Conservation (phyloP, 2,797 vertebrate genomes). For the Cuniculus paca region DNA sequence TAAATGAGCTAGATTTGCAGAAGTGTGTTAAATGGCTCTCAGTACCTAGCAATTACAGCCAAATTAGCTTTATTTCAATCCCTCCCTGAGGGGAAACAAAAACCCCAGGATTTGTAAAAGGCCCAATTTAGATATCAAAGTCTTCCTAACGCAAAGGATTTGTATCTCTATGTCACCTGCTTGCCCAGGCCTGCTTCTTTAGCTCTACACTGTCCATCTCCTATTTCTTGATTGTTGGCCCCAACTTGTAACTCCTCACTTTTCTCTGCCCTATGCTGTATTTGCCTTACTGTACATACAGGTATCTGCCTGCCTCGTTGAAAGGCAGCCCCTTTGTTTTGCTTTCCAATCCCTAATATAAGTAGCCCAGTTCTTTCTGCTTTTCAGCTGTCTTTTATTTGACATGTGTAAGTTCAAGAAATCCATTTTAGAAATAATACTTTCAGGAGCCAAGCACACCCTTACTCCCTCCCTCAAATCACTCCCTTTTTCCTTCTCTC, state of each 20-base stretch:
- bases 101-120: neutral
- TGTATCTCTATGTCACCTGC: neutral
- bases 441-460: neutral
- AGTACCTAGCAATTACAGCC: neutral
- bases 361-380: neutral
- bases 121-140: neutral
- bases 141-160: neutral
- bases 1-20: neutral
- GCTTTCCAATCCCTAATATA: neutral
- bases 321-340: neutral
- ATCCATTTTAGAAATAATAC: conserved; percentile 23
- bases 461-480: neutral
- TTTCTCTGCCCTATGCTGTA: neutral
- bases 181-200: neutral
- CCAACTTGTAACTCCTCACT: neutral
- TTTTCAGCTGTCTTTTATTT: conserved; percentile 18
- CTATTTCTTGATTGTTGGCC: neutral
- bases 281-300: neutral
- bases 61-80: conserved; percentile 2
- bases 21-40: neutral
- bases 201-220: neutral
- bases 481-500: neutral
- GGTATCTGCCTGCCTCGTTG: neutral
- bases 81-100: conserved; percentile 17
- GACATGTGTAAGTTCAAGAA: neutral